phyloP scores from a whole-genome alignment of 2,888 invertebrate genomes.

The Pheosia gnoma region DNA sequence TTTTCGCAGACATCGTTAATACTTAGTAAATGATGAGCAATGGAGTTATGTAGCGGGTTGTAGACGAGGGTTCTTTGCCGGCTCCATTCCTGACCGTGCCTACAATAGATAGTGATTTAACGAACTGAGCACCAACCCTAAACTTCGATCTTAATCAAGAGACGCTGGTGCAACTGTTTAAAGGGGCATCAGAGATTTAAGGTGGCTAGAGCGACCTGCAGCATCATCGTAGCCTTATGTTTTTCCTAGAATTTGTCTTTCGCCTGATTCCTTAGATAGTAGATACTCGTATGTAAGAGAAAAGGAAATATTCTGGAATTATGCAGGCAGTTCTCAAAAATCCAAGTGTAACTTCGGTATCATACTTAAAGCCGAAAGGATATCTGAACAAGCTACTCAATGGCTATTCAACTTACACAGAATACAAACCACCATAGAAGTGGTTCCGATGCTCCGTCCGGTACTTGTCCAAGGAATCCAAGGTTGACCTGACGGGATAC shows the following conservation, averaged over 20 bases:
- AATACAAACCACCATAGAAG: slow-evolving; percentile 82
- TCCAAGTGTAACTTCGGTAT: too few relatives aligned
- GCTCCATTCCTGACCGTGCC: slow-evolving; percentile 85
- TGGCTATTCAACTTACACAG: slow-evolving; percentile 74
- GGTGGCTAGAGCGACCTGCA: too few relatives aligned
- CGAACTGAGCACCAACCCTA: neutral
- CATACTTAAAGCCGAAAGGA: too few relatives aligned
- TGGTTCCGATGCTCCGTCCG: slow-evolving; percentile 82
- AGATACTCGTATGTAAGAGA: too few relatives aligned
- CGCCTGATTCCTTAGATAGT: too few relatives aligned
- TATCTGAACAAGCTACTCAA: too few relatives aligned
- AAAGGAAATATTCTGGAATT: too few relatives aligned
- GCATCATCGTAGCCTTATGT: too few relatives aligned
- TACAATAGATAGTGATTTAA: slow-evolving; percentile 39
- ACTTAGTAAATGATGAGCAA: slow-evolving; percentile 65
- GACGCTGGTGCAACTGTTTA: too few relatives aligned
- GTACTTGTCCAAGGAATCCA: slow-evolving; percentile 87
- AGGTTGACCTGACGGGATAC: slow-evolving; percentile 83
- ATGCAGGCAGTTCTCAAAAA: too few relatives aligned
- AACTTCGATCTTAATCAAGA: neutral
- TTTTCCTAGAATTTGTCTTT: too few relatives aligned
- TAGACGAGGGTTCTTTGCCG: slow-evolving; percentile 79
- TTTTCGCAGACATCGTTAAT: slow-evolving; percentile 65
- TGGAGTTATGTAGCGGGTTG: slow-evolving; percentile 68
- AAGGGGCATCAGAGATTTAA: too few relatives aligned